Percentiles rank a stretch among this genome's conserved stretches.
Conservation (phyloP, 2,113 vertebrate genomes). For the Empidonax alnorum region DNA sequence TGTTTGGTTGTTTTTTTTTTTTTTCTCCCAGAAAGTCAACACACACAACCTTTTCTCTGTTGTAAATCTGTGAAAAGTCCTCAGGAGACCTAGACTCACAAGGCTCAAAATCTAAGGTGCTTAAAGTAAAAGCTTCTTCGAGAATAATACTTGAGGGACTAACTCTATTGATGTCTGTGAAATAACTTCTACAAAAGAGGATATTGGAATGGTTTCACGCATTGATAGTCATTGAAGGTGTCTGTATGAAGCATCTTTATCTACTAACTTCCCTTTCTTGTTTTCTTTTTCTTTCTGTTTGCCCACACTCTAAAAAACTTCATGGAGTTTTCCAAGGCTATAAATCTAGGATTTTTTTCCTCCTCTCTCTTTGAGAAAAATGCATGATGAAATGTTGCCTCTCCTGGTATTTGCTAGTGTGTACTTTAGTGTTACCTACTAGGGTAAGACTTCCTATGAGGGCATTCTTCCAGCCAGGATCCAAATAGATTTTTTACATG, state of each 20-base stretch:
- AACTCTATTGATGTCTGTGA: neutral
- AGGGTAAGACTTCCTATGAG: neutral
- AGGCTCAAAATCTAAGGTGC: neutral
- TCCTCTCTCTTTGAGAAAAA: neutral
- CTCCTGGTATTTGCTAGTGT: neutral
- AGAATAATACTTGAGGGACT: neutral
- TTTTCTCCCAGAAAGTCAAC: neutral
- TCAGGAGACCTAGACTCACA: neutral
- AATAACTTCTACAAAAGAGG: neutral
- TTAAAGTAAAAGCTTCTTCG: neutral
- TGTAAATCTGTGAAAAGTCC: neutral
- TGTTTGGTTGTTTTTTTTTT: neutral
- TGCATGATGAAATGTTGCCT: neutral
- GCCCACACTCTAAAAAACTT: neutral
- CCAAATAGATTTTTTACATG: neutral
- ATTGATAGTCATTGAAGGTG: neutral
- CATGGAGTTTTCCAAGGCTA: neutral
- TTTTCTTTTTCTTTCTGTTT: neutral
- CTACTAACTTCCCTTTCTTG: neutral
- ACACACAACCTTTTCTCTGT: neutral
- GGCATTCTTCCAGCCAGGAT: neutral
- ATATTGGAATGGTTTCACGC: neutral
- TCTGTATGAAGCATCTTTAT: neutral
- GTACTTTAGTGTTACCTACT: neutral
- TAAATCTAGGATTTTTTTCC: neutral